Conservation (phyloP, 2,888 invertebrate genomes). For the Subacronicta megacephala region DNA sequence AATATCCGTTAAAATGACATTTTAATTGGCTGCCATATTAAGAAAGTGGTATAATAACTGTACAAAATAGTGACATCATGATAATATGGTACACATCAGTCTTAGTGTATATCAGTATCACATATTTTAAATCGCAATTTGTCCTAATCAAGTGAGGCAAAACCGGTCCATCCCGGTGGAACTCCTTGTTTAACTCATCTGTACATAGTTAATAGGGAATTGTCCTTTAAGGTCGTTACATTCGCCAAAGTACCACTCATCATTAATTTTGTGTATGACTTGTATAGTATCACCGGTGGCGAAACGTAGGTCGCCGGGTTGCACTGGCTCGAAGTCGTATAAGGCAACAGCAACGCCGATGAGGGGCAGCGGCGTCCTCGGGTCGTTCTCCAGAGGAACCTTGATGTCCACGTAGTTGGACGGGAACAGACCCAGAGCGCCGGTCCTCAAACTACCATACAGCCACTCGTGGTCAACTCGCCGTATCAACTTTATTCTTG, state of each 20-base stretch:
- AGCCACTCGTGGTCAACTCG: conserved; percentile 95
- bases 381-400: conserved; percentile 90
- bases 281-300: conserved; percentile 85
- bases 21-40: conserved; percentile 40
- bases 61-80: conserved; percentile 49
- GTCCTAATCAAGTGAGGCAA: conserved; percentile 18
- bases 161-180: conserved; percentile 16
- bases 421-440: conserved; percentile 95
- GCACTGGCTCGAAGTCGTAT: conserved; percentile 92
- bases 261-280: conserved; percentile 92
- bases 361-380: conserved; percentile 46
- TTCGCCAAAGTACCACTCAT: conserved; percentile 94
- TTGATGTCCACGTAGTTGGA: conserved; percentile 93
- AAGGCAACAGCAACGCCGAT: conserved; percentile 90
- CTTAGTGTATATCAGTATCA: conserved; percentile 58
- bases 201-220: conserved; percentile 94
- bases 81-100: conserved; percentile 64
- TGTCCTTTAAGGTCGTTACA: conserved; percentile 92
- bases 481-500: conserved; percentile 92
- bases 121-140: conserved; percentile 48
- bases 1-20: conserved; percentile 37
- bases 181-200: conserved; percentile 77
- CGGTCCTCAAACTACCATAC: conserved; percentile 91
- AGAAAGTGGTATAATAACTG: conserved; percentile 31
- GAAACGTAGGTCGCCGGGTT: conserved; percentile 80